phyloP scores from a whole-genome alignment of 2,113 vertebrate genomes.

The Turdus rufiventris region DNA sequence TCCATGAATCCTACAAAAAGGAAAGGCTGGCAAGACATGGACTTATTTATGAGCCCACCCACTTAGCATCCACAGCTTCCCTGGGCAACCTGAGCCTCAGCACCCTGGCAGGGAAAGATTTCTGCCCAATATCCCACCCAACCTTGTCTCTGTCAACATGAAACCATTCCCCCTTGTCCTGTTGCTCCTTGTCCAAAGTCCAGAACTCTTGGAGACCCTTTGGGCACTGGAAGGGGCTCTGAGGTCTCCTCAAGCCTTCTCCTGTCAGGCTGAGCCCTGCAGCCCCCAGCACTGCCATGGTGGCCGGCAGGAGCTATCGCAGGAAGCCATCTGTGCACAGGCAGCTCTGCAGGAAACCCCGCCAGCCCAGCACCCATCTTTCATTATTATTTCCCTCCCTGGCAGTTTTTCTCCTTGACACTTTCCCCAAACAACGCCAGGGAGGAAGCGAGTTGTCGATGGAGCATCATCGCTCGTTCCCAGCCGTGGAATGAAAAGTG shows the following conservation, averaged over 20 bases:
- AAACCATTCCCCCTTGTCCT: neutral
- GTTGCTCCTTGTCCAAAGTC: neutral
- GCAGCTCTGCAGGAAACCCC: constrained; percentile 76
- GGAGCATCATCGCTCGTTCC: neutral
- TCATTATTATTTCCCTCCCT: neutral
- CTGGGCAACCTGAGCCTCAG: neutral
- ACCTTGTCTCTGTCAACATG: neutral
- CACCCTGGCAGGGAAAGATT: neutral
- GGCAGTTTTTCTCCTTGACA: constrained; percentile 44
- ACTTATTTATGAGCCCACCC: neutral
- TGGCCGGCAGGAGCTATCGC: constrained; percentile 76
- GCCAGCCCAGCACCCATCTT: constrained; percentile 21
- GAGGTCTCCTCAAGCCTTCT: neutral
- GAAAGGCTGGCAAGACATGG: neutral
- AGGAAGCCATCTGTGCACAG: constrained; percentile 84
- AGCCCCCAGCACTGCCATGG: neutral
- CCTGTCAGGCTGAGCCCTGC: neutral
- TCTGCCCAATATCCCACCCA: neutral
- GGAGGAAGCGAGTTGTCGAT: constrained; percentile 21
- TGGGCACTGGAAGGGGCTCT: neutral
- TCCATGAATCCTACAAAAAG: neutral
- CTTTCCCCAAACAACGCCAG: neutral
- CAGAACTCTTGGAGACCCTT: neutral
- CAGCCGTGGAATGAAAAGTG: neutral
- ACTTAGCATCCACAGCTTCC: neutral